Percentiles rank a stretch among this genome's conserved stretches.
Conservation (phyloP, 2,113 vertebrate genomes). For the Otocyon megalotis region DNA sequence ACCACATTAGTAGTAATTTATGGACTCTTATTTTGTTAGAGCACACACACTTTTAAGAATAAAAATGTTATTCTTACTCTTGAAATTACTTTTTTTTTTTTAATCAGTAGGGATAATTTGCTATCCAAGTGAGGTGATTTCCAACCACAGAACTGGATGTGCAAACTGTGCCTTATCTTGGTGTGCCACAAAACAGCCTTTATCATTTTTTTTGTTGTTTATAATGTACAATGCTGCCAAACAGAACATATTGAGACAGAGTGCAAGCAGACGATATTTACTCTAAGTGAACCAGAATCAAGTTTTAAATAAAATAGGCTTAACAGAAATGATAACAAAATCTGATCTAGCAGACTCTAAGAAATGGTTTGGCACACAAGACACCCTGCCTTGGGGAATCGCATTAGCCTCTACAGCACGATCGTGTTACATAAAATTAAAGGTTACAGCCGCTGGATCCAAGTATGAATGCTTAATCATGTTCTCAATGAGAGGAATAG, state of each 20-base stretch:
- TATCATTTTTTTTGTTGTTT: neutral
- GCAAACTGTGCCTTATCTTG: neutral
- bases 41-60: conserved; percentile 24
- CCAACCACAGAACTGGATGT: neutral
- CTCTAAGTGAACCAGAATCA: conserved; percentile 45
- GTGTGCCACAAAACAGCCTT: neutral
- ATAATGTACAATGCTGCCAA: conserved; percentile 46
- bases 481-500: neutral
- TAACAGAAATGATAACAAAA: conserved; percentile 53
- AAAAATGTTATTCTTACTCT: conserved; percentile 53
- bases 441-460: neutral
- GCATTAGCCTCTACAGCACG: rapidly evolving
- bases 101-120: neutral
- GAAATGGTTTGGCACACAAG: conserved; percentile 2
- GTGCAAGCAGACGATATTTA: conserved; percentile 45
- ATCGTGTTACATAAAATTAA: neutral
- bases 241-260: neutral
- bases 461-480: neutral
- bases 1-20: conserved; percentile 54
- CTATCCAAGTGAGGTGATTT: neutral
- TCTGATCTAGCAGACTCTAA: conserved; percentile 14
- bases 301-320: conserved; percentile 74
- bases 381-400: neutral
- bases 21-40: neutral
- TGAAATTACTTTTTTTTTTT: conserved; percentile 33